Evolutionary conservation across 2,113 vertebrate genomes (phyloP), one percentile per base, ranked within the genome.

Genomic region (Corydoras maculifer): DNA sequence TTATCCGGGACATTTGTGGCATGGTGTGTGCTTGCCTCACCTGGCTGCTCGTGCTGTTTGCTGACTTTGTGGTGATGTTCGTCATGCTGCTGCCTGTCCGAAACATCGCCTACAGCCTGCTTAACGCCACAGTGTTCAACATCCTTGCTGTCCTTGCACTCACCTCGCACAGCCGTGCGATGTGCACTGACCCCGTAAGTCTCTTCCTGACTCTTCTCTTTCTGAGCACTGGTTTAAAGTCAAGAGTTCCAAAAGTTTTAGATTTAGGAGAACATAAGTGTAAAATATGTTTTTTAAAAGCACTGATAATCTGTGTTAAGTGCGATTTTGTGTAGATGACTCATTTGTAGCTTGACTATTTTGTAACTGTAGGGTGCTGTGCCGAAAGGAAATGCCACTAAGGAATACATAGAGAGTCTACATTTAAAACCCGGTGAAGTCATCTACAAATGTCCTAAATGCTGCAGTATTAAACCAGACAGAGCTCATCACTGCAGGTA

Each of bases 401-500:
- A 98, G 84, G 97, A 98, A 76, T 98, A 96, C 82, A 98, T 99
- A 0, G 97, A 99, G 85, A 99, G 97, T 82, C 90, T 99, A 80
- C 94, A 97, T 85, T 87, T 99, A 63, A 98, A 97, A 82, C 96
- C 97, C 0, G 97, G 97, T 29, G 95, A 98, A 83, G 96, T 99
- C 83, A 94, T 99, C 68, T 99, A 98, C 86, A 99, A 99, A 83
- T 99, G 97, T 81, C 95, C 97, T 74, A 98, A 98, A 74, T 99
- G 97, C 86, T 99, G 96, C 90, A 98, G 97, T 88, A 99, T 99
- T 84, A 99, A 99, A 82, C 97, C 97, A 0, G 96, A 99, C 85
- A 84, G 97, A 80, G 97, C 97, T 48, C 97, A 99, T 84, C 97
- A 98, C 89, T 98, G 96, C 95, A 98, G 97, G 97, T 98, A 82